A percentile compares a stretch with the other conserved stretches of the same genome.
Evolutionary conservation across 2,888 invertebrate genomes (phyloP).

Genomic region (Allacma fusca): DNA sequence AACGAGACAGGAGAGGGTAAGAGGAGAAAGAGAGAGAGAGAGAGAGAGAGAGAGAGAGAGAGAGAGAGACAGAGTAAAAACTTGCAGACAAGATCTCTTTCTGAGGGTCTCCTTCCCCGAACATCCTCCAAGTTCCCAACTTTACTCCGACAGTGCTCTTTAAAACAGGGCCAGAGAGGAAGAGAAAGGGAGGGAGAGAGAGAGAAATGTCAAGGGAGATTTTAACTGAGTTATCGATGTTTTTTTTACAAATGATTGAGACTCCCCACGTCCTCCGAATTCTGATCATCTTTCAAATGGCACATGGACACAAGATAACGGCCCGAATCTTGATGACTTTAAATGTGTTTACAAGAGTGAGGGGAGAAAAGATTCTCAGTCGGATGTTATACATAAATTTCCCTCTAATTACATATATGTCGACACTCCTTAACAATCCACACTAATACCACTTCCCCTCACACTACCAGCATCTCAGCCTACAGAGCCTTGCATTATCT

Average conservation of each 20-base stretch:
- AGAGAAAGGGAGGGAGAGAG: slow-evolving; percentile 2
- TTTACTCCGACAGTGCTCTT: too few relatives aligned
- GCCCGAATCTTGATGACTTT: slow-evolving; percentile 36
- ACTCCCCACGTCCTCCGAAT: slow-evolving; percentile 37
- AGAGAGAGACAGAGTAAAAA: slow-evolving; percentile 1
- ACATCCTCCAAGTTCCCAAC: too few relatives aligned
- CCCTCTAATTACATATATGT: slow-evolving; percentile 2
- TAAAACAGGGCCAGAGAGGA: background rate
- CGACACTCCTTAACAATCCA: background rate
- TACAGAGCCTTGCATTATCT: too few relatives aligned
- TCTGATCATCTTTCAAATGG: slow-evolving; percentile 37
- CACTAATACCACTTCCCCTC: background rate
- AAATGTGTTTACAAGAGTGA: background rate
- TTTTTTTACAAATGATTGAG: slow-evolving; percentile 42
- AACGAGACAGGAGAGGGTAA: background rate
- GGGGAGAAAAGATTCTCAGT: background rate
- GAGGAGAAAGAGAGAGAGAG: background rate
- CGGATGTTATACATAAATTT: slow-evolving; percentile 3
- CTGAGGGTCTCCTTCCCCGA: background rate
- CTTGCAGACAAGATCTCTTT: background rate
- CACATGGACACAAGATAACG: slow-evolving; percentile 31
- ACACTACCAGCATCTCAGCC: too few relatives aligned
- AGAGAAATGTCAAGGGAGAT: slow-evolving; percentile 46
- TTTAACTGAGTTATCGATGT: slow-evolving; percentile 45
- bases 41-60: background rate